Percentiles rank a stretch among this genome's conserved stretches.
Conservation (phyloP, 2,888 invertebrate species). For the Magallana nippona region DNA sequence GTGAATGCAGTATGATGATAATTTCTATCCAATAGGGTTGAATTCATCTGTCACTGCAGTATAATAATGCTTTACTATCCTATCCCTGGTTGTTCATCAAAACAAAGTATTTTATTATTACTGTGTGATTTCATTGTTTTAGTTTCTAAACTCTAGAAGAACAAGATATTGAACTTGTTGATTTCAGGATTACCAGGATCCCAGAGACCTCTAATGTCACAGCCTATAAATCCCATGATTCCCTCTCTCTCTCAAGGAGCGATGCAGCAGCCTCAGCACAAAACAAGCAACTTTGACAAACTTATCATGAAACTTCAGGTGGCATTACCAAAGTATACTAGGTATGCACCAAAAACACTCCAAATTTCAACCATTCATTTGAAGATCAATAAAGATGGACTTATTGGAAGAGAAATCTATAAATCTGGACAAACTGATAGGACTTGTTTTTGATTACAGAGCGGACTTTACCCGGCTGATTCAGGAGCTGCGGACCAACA, state of each 20-base stretch:
- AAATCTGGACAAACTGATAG: too few relatives aligned
- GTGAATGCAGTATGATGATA: neutral
- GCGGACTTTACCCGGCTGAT: conserved; percentile 58
- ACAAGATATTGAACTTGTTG: too few relatives aligned
- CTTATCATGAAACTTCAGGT: conserved; percentile 59
- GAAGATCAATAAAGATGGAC: too few relatives aligned
- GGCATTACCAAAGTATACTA: conserved; percentile 61
- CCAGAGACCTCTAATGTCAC: conserved; percentile 1
- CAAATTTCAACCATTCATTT: too few relatives aligned
- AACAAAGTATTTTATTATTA: too few relatives aligned
- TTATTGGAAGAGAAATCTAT: too few relatives aligned
- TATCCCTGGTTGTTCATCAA: too few relatives aligned
- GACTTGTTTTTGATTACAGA: conserved; percentile 17
- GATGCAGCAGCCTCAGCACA: conserved; percentile 33
- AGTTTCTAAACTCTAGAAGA: too few relatives aligned
- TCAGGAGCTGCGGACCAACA: conserved; percentile 58
- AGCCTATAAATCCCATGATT: neutral
- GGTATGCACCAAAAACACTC: conserved; percentile 60
- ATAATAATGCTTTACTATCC: too few relatives aligned
- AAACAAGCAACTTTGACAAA: conserved; percentile 64
- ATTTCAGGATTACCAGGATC: neutral
- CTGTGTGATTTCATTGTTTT: too few relatives aligned
- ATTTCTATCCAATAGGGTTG: too few relatives aligned
- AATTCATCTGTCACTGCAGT: too few relatives aligned
- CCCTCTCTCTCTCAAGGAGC: conserved; percentile 23